phyloP scores from a whole-genome alignment of 2,113 vertebrate species.

The Desmodus rotundus region DNA sequence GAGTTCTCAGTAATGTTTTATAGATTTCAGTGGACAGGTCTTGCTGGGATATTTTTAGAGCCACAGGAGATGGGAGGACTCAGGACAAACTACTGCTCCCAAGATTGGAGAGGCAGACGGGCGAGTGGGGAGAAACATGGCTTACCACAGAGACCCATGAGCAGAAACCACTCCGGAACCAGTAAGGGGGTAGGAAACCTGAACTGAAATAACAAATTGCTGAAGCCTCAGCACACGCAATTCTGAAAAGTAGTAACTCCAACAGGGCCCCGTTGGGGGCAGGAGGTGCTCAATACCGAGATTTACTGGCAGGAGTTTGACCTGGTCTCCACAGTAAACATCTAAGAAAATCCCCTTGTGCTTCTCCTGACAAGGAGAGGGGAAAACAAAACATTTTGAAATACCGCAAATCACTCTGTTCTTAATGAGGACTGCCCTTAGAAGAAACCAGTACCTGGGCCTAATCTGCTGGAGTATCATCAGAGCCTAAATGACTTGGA shows the following conservation, averaged over 20 bases:
- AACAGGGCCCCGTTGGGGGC: background rate
- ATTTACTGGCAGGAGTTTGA: background rate
- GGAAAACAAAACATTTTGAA: background rate
- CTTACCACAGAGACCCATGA: background rate
- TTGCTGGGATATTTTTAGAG: background rate
- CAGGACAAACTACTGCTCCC: background rate
- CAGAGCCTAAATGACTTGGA: background rate
- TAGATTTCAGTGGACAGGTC: background rate
- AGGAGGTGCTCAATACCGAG: background rate
- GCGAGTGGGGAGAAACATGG: background rate
- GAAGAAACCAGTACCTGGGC: background rate
- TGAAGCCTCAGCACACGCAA: background rate
- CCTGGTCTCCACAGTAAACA: background rate
- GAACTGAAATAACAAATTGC: background rate
- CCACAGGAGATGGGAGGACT: background rate
- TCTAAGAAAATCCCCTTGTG: background rate
- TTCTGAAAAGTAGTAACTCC: background rate
- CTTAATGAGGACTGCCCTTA: background rate
- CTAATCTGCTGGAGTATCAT: background rate
- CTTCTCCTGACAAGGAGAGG: background rate
- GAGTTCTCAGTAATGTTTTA: background rate
- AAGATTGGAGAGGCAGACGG: background rate
- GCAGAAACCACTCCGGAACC: background rate
- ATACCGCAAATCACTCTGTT: background rate
- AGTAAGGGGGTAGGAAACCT: background rate